phyloP scores from a whole-genome alignment of 2,888 invertebrate genomes.

The Eurytoma californica region DNA sequence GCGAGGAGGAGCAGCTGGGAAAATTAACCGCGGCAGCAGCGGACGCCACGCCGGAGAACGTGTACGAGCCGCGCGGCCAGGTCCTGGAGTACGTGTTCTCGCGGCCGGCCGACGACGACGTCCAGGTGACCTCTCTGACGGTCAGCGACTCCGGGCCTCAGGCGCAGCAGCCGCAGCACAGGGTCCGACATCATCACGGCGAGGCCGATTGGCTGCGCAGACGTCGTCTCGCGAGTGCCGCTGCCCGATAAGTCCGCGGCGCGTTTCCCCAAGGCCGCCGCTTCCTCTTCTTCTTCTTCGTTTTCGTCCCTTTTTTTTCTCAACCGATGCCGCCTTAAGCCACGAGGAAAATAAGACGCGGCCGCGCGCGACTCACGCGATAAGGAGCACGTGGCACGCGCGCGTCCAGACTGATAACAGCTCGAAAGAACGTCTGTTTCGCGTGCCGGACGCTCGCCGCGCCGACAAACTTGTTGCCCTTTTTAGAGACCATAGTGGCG shows the following conservation, averaged over 20 bases:
- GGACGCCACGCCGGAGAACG: slow-evolving; percentile 30
- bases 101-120: slow-evolving; percentile 39
- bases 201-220: slow-evolving; percentile 53
- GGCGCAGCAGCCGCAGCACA: slow-evolving; percentile 58
- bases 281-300: background rate
- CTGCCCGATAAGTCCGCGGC: background rate
- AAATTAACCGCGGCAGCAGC: slow-evolving; percentile 17
- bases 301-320: background rate
- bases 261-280: background rate
- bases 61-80: slow-evolving; percentile 41
- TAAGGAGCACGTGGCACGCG: background rate
- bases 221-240: background rate
- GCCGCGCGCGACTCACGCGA: background rate
- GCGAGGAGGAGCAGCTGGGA: slow-evolving; percentile 42
- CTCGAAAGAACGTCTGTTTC: too few species aligned
- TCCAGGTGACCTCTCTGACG: slow-evolving; percentile 65
- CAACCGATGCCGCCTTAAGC: background rate
- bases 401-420: background rate
- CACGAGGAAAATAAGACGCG: background rate
- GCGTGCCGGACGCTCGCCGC: too few species aligned
- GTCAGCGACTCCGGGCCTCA: slow-evolving; percentile 60
- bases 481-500: too few species aligned
- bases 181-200: slow-evolving; percentile 68
- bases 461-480: too few species aligned
- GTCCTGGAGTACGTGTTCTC: slow-evolving; percentile 52